A percentile compares a stretch with the other conserved stretches of the same genome.
Conservation (phyloP, 2,888 invertebrate species). For the Cheilosia grossa region DNA sequence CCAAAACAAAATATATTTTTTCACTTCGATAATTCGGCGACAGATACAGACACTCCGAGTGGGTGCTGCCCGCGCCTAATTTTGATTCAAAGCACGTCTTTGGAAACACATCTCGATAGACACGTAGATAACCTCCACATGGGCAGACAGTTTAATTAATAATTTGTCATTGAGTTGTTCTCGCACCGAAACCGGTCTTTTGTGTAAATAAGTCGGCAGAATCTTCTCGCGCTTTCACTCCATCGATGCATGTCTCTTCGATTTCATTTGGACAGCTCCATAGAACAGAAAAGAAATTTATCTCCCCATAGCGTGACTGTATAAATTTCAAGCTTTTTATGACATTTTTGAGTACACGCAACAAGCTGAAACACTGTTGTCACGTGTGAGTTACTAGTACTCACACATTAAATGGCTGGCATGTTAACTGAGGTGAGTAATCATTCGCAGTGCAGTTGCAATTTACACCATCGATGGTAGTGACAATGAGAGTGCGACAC, state of each 20-base stretch:
- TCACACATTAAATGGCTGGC: too few relatives aligned
- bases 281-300: not conserved
- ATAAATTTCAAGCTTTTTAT: conserved; percentile 4
- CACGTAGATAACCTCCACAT: conserved; percentile 53
- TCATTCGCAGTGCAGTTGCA: conserved; percentile 41
- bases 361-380: conserved; percentile 6
- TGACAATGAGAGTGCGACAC: conserved; percentile 36
- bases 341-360: conserved; percentile 4
- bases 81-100: conserved; percentile 48
- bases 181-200: not conserved
- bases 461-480: conserved; percentile 43
- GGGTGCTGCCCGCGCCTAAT: conserved; percentile 25
- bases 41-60: conserved; percentile 36
- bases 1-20: conserved; percentile 19
- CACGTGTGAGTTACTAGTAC: not conserved
- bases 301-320: not conserved
- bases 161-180: conserved; percentile 15
- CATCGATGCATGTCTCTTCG: not conserved
- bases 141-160: conserved; percentile 19
- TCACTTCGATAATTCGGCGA: conserved; percentile 31
- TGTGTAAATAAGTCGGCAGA: not conserved
- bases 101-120: conserved; percentile 32
- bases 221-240: conserved; percentile 17
- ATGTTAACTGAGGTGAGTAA: conserved; percentile 42
- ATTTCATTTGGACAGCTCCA: not conserved